Evolutionary conservation across 1,140 invertebrate genomes (phyloP).

Genomic region (Bombus ignitus): DNA sequence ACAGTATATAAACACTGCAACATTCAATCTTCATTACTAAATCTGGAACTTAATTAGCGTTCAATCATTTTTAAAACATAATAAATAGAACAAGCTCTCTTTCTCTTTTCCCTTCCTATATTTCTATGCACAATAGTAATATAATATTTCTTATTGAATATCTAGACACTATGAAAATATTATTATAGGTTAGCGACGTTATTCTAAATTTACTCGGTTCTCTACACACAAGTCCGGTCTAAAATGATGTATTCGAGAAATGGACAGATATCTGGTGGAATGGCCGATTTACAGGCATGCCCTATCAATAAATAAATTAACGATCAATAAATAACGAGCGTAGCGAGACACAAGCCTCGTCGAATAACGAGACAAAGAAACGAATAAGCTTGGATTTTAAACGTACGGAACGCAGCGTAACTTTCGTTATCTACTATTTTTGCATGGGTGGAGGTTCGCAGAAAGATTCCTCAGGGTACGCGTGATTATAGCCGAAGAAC

Average conservation of each 20-base stretch:
- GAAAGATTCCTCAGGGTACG: conserved; percentile 35
- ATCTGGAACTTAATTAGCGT: no score
- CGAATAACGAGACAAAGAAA: not conserved
- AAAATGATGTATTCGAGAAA: not conserved
- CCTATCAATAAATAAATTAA: not conserved
- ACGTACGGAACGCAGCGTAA: not conserved
- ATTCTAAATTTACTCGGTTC: not conserved
- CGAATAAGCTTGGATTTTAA: not conserved
- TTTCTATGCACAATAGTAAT: no score
- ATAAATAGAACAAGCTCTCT: no score
- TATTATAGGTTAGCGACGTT: no score
- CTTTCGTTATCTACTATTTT: conserved; percentile 47
- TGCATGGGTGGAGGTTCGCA: conserved; percentile 27
- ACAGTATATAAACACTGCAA: no score
- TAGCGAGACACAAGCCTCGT: no score
- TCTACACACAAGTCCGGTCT: no score
- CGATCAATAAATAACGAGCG: not conserved
- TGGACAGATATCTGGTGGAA: not conserved
- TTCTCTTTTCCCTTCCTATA: no score
- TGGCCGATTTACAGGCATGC: not conserved
- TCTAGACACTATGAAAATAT: no score
- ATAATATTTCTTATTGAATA: no score
- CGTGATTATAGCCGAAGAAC: conserved; percentile 40
- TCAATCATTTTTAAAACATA: no score
- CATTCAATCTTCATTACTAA: no score